phyloP scores from a whole-genome alignment of 2,888 invertebrate genomes.

The Hirtodrosophila alboralis region DNA sequence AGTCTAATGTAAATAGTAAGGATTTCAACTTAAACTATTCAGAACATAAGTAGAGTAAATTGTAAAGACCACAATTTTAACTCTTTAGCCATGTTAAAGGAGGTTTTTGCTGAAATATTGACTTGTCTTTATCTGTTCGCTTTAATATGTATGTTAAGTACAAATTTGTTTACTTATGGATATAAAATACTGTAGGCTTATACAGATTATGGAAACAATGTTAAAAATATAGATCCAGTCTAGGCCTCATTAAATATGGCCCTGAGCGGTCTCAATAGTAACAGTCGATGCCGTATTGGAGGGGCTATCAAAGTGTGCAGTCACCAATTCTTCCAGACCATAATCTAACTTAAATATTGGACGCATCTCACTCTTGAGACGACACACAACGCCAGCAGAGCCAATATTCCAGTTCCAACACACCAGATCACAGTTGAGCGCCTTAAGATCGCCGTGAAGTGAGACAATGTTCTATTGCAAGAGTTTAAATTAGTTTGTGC shows the following conservation, averaged over 20 bases:
- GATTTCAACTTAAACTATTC: not conserved
- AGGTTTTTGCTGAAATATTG: too few species aligned
- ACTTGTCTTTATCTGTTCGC: too few species aligned
- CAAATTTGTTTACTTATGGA: constrained; percentile 13
- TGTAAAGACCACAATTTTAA: not conserved
- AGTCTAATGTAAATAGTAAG: not conserved
- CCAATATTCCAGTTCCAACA: constrained; percentile 85
- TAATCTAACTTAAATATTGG: constrained; percentile 74
- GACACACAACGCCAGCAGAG: constrained; percentile 81
- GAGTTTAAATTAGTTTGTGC: not conserved
- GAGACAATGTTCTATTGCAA: constrained; percentile 85
- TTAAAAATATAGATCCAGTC: not conserved
- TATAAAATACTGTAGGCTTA: constrained; percentile 40
- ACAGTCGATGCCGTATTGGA: constrained; percentile 70
- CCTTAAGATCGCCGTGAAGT: constrained; percentile 85
- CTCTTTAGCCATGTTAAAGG: too few species aligned
- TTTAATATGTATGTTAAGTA: constrained; percentile 26
- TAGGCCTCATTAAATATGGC: constrained; percentile 4
- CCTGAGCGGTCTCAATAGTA: constrained; percentile 52
- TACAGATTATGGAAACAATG: not conserved
- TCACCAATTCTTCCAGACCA: constrained; percentile 70
- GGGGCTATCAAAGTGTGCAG: constrained; percentile 83
- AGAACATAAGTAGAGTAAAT: not conserved
- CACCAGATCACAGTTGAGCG: constrained; percentile 85
- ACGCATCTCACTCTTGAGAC: constrained; percentile 69